These are phyloP conservation scores for Bradysia coprophila DNA, from an alignment of 1,140 invertebrate species.

Conservation along the genomic window DNA sequence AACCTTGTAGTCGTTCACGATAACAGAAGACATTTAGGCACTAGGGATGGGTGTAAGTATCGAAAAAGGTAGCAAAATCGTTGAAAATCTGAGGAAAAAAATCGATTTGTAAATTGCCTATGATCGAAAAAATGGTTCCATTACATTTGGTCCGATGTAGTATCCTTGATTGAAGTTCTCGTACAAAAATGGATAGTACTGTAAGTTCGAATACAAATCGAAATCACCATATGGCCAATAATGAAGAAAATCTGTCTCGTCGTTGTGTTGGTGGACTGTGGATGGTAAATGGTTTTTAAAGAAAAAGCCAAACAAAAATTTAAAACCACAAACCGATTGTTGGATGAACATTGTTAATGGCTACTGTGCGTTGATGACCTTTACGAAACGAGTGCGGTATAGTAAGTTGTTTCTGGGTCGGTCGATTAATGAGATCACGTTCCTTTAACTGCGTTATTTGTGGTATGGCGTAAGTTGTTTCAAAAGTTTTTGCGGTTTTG, in stretches of 20 bases:
- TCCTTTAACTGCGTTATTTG: not conserved
- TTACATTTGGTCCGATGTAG: not conserved
- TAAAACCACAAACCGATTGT: not conserved
- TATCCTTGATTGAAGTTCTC: not conserved
- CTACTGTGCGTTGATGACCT: not conserved
- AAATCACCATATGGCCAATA: not conserved
- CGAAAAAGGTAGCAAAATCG: not conserved
- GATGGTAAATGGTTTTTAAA: not conserved
- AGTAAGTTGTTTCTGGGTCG: not conserved
- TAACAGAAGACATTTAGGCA: too few species aligned
- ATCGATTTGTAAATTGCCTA: not conserved
- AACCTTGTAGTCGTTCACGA: too few species aligned
- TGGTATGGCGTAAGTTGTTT: conserved; percentile 16
- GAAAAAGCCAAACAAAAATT: not conserved
- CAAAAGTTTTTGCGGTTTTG: conserved; percentile 11
- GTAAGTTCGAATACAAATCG: too few species aligned
- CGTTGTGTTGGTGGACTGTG: not conserved
- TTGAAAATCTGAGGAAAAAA: not conserved
- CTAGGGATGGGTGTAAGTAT: too few species aligned
- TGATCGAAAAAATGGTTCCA: not conserved
- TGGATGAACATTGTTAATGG: not conserved
- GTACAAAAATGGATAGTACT: not conserved
- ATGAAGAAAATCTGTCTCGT: not conserved
- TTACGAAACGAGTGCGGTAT: not conserved
- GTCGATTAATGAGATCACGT: not conserved